Conservation (phyloP, 2,113 vertebrate species). For the Euleptes europaea region DNA sequence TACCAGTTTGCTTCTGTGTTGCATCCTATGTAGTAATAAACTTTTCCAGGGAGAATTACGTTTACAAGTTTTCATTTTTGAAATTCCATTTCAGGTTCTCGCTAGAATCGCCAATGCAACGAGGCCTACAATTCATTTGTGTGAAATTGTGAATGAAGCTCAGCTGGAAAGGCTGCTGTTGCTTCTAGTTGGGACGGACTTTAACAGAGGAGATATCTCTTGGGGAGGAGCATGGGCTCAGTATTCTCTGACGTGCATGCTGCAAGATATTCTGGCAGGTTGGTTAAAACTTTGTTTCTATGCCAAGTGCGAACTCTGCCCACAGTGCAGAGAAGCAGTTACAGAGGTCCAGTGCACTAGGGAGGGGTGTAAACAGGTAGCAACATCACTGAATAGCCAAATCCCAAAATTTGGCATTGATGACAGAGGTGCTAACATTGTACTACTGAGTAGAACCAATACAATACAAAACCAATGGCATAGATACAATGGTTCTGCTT, state of each 20-base stretch:
- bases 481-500: no score
- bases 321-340: neutral
- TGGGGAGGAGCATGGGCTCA: slow-evolving; percentile 99
- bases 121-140: slow-evolving; percentile 95
- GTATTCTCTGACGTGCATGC: slow-evolving; percentile 97
- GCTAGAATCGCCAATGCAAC: slow-evolving; percentile 97
- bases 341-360: neutral
- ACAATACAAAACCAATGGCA: no score
- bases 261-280: slow-evolving; percentile 98
- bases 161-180: slow-evolving; percentile 94
- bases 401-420: no score
- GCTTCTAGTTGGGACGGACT: slow-evolving; percentile 95
- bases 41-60: neutral
- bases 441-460: neutral
- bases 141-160: slow-evolving; percentile 95
- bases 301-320: neutral
- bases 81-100: slow-evolving; percentile 82
- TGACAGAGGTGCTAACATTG: no score
- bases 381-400: neutral
- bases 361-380: no score
- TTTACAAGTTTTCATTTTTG: neutral
- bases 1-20: neutral
- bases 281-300: slow-evolving; percentile 44
- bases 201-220: slow-evolving; percentile 97
- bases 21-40: neutral